phyloP scores from a whole-genome alignment of 2,888 invertebrate genomes.

The Amaurobius ferox region DNA sequence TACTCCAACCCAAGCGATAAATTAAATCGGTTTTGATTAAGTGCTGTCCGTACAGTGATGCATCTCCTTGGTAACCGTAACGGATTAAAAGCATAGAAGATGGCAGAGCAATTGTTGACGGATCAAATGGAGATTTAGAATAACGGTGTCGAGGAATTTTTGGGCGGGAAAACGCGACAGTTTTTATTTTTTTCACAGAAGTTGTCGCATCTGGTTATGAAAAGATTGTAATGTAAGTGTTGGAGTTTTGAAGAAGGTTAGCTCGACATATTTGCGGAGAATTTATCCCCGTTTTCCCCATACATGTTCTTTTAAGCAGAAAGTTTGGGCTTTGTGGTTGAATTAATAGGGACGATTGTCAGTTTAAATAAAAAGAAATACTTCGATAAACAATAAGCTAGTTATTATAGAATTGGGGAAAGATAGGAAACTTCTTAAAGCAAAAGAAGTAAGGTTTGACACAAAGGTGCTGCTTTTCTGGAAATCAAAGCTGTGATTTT shows the following conservation, averaged over 20 bases:
- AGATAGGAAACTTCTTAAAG: too few species aligned
- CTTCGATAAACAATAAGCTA: too few species aligned
- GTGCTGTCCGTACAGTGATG: constrained; percentile 51
- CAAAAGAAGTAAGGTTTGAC: too few species aligned
- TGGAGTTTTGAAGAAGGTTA: not conserved
- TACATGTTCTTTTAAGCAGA: constrained; percentile 1
- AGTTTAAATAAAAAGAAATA: not conserved
- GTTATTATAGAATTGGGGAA: too few species aligned
- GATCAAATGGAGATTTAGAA: constrained; percentile 67
- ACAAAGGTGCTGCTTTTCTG: too few species aligned
- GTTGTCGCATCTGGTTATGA: not conserved
- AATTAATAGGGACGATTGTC: constrained; percentile 3
- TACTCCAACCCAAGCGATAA: constrained; percentile 53
- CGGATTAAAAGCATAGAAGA: constrained; percentile 33
- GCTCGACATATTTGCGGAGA: not conserved
- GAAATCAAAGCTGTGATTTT: too few species aligned
- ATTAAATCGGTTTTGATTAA: constrained; percentile 71
- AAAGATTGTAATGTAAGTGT: not conserved
- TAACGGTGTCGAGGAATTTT: constrained; percentile 30
- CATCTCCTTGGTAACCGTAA: constrained; percentile 36
- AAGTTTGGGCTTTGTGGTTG: not conserved
- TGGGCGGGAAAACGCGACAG: not conserved
- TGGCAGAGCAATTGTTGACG: constrained; percentile 24
- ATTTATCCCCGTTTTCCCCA: not conserved
- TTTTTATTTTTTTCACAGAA: not conserved